These are phyloP conservation scores for Drosophila sucinea DNA, from an alignment of 1,140 invertebrate species.

Conservation along the genomic window DNA sequence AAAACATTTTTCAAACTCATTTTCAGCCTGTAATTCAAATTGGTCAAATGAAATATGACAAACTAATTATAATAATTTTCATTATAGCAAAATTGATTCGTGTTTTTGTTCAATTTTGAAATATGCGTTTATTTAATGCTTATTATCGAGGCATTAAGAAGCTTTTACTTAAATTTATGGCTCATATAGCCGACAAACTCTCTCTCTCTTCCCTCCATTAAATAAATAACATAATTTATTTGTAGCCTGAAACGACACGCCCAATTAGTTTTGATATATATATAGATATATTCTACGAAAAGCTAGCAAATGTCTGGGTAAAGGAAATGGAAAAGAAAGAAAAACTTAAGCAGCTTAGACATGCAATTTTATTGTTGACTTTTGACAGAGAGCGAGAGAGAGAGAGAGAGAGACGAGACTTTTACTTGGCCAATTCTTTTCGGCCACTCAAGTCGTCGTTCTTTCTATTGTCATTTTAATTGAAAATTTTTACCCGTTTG, in stretches of 20 bases:
- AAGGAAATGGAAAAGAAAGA: not conserved
- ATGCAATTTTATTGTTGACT: constrained; percentile 31
- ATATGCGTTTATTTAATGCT: not conserved
- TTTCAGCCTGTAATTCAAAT: too few species aligned
- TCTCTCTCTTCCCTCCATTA: not conserved
- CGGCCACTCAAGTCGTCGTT: constrained; percentile 9
- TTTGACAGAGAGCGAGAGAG: not conserved
- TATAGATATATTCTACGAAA: constrained; percentile 6
- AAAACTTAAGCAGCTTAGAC: constrained; percentile 30
- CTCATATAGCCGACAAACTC: constrained; percentile 1
- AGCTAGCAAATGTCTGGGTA: constrained; percentile 1
- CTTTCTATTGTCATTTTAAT: constrained; percentile 31
- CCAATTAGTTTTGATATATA: constrained; percentile 25
- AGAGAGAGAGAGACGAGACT: not conserved
- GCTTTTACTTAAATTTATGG: constrained; percentile 22
- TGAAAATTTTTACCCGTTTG: constrained; percentile 24
- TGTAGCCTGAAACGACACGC: constrained; percentile 14
- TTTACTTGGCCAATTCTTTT: constrained; percentile 28
- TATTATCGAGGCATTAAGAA: not conserved
- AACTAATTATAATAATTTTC: not conserved
- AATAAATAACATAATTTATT: constrained; percentile 26
- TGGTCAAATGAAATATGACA: too few species aligned
- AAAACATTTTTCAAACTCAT: too few species aligned
- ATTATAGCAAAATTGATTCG: not conserved
- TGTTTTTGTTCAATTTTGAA: constrained; percentile 15